phyloP scores from a whole-genome alignment of 2,797 vertebrate species.

The Clarias fuscus region DNA sequence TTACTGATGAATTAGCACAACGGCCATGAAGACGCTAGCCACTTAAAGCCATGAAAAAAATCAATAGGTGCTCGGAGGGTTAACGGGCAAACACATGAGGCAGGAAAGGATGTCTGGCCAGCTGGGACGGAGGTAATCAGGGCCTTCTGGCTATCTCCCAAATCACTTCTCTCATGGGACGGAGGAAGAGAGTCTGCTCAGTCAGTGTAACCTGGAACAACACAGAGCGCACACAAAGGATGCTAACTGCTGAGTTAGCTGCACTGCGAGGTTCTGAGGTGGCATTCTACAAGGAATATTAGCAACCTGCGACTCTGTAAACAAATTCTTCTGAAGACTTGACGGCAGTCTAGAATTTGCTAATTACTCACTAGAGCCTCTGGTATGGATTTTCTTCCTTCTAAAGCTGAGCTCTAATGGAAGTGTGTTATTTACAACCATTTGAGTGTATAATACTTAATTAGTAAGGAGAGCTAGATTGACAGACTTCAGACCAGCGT shows the following conservation, averaged over 20 bases:
- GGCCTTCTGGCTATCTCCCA: constrained; percentile 31
- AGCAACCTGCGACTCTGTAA: not conserved
- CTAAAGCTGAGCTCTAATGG: not conserved
- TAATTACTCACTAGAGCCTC: constrained; percentile 5
- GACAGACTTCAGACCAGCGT: constrained; percentile 36
- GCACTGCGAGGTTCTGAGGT: not conserved
- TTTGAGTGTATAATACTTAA: not conserved
- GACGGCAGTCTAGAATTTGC: not conserved
- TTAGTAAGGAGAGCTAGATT: not conserved
- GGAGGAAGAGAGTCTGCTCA: constrained; percentile 13
- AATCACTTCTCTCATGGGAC: constrained; percentile 1
- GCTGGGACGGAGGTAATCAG: constrained; percentile 40
- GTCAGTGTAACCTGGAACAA: constrained; percentile 36
- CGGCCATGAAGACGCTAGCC: constrained; percentile 33
- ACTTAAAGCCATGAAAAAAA: constrained; percentile 45
- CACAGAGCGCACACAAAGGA: not conserved
- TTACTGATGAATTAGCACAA: constrained; percentile 42
- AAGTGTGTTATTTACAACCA: not conserved
- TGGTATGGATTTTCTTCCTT: constrained; percentile 2
- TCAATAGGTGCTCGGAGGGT: constrained; percentile 59
- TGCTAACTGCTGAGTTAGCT: constrained; percentile 12
- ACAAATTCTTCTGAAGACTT: not conserved
- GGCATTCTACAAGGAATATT: not conserved
- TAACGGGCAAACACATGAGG: constrained; percentile 55
- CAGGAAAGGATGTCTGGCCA: constrained; percentile 41